Percentiles rank a stretch among this genome's conserved stretches.
Evolutionary conservation across 2,888 invertebrate species (phyloP).

Genomic region (Steinernema carpocapsae): DNA sequence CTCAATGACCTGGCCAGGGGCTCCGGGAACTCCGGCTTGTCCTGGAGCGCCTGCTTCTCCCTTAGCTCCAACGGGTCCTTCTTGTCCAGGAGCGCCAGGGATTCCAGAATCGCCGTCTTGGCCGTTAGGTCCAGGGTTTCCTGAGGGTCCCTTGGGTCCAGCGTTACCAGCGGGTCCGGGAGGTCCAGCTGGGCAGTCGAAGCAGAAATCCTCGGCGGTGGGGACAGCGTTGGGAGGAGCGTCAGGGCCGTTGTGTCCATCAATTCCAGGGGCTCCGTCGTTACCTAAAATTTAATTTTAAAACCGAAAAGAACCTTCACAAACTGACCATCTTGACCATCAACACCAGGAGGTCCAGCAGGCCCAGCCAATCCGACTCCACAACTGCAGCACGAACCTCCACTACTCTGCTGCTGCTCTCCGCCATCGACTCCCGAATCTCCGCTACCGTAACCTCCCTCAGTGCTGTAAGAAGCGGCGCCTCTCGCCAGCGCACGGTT

Average conservation of each 20-base stretch:
- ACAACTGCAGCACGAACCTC: conserved; percentile 52
- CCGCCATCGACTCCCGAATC: conserved; percentile 15
- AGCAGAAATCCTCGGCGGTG: conserved; percentile 20
- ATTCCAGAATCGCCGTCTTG: conserved; percentile 8
- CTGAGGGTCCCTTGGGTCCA: conserved; percentile 28
- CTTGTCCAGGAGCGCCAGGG: background rate
- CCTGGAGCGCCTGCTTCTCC: conserved; percentile 54
- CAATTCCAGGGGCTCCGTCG: conserved; percentile 48
- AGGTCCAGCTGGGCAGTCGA: conserved; percentile 17
- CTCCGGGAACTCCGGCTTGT: conserved; percentile 57
- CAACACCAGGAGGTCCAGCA: conserved; percentile 29
- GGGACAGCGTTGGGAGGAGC: conserved; percentile 24
- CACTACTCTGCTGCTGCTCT: background rate
- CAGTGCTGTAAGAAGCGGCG: conserved; percentile 16
- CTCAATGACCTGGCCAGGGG: conserved; percentile 55
- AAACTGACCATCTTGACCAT: conserved; percentile 17
- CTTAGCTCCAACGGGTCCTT: conserved; percentile 46
- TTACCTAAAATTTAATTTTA: background rate
- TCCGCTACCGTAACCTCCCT: background rate
- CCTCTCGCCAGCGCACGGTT: background rate
- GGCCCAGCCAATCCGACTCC: conserved; percentile 42
- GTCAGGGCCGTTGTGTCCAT: conserved; percentile 48
- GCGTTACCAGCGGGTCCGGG: conserved; percentile 22
- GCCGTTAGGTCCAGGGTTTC: conserved; percentile 17
- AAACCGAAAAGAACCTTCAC: background rate